A percentile compares a stretch with the other conserved stretches of the same genome.
Evolutionary conservation across 1,140 invertebrate species (phyloP).

Genomic region (Drosophila murphyi): DNA sequence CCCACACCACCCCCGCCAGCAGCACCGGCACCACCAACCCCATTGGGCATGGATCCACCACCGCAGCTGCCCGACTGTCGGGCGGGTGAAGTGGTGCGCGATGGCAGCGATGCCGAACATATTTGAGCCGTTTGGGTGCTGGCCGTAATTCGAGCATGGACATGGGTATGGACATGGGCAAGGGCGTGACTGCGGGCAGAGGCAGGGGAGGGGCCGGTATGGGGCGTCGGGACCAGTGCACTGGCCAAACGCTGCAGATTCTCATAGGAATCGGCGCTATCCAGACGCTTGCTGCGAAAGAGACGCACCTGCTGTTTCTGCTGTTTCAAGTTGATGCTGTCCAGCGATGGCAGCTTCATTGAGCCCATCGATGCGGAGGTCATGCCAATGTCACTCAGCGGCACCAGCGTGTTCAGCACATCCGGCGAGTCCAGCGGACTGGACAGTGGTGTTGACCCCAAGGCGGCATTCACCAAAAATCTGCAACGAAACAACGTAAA

Average conservation of each 20-base stretch:
- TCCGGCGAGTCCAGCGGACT: slow-evolving; percentile 88
- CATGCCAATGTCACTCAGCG: slow-evolving; percentile 80
- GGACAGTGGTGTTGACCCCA: slow-evolving; percentile 86
- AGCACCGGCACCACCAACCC: slow-evolving; percentile 30
- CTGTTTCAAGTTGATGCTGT: slow-evolving; percentile 82
- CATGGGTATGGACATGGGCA: slow-evolving; percentile 12
- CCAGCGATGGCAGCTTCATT: slow-evolving; percentile 82
- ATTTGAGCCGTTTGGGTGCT: slow-evolving; percentile 89
- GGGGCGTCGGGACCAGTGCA: slow-evolving; percentile 62
- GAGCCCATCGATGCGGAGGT: slow-evolving; percentile 81
- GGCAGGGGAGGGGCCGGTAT: slow-evolving; percentile 13
- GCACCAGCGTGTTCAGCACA: slow-evolving; percentile 81
- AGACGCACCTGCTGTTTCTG: slow-evolving; percentile 81
- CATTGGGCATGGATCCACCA: slow-evolving; percentile 63
- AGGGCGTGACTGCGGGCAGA: slow-evolving; percentile 20
- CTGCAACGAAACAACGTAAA: slow-evolving; percentile 73
- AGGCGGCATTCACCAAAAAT: slow-evolving; percentile 87
- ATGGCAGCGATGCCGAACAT: slow-evolving; percentile 87
- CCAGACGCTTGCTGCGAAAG: slow-evolving; percentile 79
- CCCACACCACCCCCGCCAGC: slow-evolving; percentile 85
- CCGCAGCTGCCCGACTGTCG: slow-evolving; percentile 85
- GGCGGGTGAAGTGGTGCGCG: slow-evolving; percentile 89
- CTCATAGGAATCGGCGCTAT: slow-evolving; percentile 79
- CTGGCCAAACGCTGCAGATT: slow-evolving; percentile 81
- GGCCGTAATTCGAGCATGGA: slow-evolving; percentile 13